phyloP scores from a whole-genome alignment of 2,113 vertebrate genomes.

The Ceyx cyanopectus region DNA sequence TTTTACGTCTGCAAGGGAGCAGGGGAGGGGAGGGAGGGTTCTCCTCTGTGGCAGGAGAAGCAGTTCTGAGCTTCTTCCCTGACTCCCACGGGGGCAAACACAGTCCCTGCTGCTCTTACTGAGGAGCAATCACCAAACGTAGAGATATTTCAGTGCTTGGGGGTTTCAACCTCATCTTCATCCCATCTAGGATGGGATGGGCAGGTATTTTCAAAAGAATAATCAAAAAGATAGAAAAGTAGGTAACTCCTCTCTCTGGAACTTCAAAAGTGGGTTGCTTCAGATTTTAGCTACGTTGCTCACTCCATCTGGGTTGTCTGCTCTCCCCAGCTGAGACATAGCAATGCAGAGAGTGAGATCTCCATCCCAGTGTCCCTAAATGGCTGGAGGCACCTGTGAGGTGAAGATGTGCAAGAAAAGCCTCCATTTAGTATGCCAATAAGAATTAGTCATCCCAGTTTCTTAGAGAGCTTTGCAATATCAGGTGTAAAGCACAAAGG shows the following conservation, averaged over 20 bases:
- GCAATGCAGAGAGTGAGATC: not conserved
- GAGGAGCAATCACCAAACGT: not conserved
- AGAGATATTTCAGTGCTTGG: not conserved
- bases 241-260: not conserved
- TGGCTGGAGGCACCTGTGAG: not conserved
- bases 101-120: not conserved
- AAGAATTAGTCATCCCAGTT: constrained; percentile 2
- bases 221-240: not conserved
- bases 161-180: not conserved
- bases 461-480: not conserved
- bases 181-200: not conserved
- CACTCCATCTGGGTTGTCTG: not conserved
- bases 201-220: not conserved
- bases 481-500: not conserved
- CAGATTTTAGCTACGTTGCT: not conserved
- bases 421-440: constrained; percentile 1
- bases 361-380: not conserved
- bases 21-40: not conserved
- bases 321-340: not conserved
- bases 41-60: not conserved
- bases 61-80: not conserved
- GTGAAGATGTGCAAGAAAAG: constrained; percentile 15
- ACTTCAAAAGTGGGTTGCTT: not conserved
- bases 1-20: not conserved
- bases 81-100: not conserved